These are phyloP conservation scores for Euborellia annulipes DNA, from an alignment of 1,140 invertebrate species.

Conservation along the genomic window DNA sequence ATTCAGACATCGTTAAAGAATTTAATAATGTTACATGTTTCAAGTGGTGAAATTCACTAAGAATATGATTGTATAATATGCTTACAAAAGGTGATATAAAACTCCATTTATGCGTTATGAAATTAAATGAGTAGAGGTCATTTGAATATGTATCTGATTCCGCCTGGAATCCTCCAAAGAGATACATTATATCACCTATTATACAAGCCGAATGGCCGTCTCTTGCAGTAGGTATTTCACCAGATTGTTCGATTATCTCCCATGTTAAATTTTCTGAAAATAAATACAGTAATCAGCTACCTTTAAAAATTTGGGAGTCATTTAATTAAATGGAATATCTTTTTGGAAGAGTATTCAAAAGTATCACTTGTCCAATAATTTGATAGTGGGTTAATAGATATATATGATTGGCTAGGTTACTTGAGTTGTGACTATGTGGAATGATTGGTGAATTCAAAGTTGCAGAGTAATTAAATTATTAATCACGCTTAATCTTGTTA, in stretches of 20 bases:
- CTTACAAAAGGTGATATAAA: slow-evolving; percentile 39
- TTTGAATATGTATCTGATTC: slow-evolving; percentile 60
- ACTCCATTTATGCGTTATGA: slow-evolving; percentile 55
- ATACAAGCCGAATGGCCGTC: slow-evolving; percentile 84
- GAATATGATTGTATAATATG: slow-evolving; percentile 11
- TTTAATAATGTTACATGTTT: too few species aligned
- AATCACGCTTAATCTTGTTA: too few species aligned
- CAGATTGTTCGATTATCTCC: slow-evolving; percentile 44
- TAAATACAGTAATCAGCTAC: neutral
- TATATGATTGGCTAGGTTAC: too few species aligned
- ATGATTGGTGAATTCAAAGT: too few species aligned
- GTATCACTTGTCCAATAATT: too few species aligned
- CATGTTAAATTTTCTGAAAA: slow-evolving; percentile 41
- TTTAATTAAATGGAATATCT: too few species aligned
- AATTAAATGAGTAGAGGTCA: slow-evolving; percentile 57
- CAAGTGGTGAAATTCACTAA: too few species aligned
- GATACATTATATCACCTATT: slow-evolving; percentile 66
- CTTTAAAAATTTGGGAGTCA: too few species aligned
- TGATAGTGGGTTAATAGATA: too few species aligned
- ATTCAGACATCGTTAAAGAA: neutral
- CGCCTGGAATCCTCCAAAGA: slow-evolving; percentile 80
- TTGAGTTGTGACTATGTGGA: too few species aligned
- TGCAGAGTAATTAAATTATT: too few species aligned
- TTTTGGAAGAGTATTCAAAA: too few species aligned
- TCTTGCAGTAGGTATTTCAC: slow-evolving; percentile 53